Conservation (phyloP, 1,140 invertebrate species). For the Maniola jurtina region DNA sequence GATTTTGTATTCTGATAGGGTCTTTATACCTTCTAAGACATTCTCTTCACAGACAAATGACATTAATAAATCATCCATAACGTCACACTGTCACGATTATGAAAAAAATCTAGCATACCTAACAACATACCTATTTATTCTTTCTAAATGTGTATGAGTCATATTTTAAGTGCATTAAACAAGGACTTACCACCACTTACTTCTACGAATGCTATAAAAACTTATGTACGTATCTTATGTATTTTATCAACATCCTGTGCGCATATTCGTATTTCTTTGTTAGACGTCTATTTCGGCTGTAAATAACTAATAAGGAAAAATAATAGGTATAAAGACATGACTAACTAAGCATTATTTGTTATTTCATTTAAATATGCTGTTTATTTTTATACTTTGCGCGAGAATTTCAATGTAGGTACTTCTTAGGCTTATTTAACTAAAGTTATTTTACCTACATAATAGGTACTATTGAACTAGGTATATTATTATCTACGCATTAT, state of each 20-base stretch:
- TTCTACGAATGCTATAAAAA: background rate
- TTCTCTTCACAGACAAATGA: conserved; percentile 1
- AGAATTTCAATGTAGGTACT: background rate
- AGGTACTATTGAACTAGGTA: too few relatives aligned
- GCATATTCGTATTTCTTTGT: background rate
- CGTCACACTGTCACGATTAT: conserved; percentile 7
- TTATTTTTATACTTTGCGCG: too few relatives aligned
- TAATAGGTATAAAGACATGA: too few relatives aligned
- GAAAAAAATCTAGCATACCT: background rate
- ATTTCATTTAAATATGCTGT: too few relatives aligned
- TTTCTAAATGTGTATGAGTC: conserved; percentile 7
- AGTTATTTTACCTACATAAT: background rate
- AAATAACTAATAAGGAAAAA: too few relatives aligned
- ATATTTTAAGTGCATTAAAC: conserved; percentile 3
- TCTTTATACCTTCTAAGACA: background rate
- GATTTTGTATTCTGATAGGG: too few relatives aligned
- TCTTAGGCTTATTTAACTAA: background rate
- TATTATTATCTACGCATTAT: too few relatives aligned
- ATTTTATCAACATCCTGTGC: background rate
- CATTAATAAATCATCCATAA: conserved; percentile 1
- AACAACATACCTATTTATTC: background rate
- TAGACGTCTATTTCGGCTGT: too few relatives aligned
- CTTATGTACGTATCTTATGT: background rate
- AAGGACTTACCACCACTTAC: conserved; percentile 3
- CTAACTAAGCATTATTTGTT: too few relatives aligned